Conservation (phyloP, 2,888 invertebrate genomes). For the Autographa gamma region DNA sequence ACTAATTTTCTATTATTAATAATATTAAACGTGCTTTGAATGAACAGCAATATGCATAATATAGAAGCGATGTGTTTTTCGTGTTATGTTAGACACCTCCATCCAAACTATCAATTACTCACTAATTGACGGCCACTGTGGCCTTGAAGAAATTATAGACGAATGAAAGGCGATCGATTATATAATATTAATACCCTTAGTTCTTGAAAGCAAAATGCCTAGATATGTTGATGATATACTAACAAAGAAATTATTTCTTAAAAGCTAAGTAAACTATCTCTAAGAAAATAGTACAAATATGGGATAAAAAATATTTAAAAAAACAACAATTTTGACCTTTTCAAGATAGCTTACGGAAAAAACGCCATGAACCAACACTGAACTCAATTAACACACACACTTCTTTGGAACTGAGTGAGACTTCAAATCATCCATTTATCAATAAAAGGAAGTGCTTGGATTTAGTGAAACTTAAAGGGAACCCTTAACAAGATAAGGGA, state of each 20-base stretch:
- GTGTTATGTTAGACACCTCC: constrained; percentile 25
- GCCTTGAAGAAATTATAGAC: constrained; percentile 32
- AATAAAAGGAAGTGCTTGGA: constrained; percentile 69
- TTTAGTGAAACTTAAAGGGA: constrained; percentile 81
- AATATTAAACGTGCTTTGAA: no score
- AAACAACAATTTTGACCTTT: background rate
- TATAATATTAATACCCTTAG: background rate
- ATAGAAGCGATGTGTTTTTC: background rate
- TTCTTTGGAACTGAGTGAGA: constrained; percentile 68
- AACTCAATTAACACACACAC: constrained; percentile 44
- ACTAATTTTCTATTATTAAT: no score
- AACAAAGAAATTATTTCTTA: no score
- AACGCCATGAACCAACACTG: constrained; percentile 13
- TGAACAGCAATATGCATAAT: background rate
- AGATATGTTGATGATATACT: no score
- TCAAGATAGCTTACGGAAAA: background rate
- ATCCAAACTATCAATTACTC: constrained; percentile 42
- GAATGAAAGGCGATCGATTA: constrained; percentile 29
- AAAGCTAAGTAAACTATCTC: no score
- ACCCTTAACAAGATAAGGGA: constrained; percentile 81
- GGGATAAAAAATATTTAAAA: no score
- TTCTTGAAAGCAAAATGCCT: no score
- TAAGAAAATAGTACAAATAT: no score
- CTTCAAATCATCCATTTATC: constrained; percentile 69
- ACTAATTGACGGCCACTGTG: constrained; percentile 38